These are phyloP conservation scores for Cyprinodon diabolis DNA, from an alignment of 2,797 vertebrate species.

Conservation along the genomic window DNA sequence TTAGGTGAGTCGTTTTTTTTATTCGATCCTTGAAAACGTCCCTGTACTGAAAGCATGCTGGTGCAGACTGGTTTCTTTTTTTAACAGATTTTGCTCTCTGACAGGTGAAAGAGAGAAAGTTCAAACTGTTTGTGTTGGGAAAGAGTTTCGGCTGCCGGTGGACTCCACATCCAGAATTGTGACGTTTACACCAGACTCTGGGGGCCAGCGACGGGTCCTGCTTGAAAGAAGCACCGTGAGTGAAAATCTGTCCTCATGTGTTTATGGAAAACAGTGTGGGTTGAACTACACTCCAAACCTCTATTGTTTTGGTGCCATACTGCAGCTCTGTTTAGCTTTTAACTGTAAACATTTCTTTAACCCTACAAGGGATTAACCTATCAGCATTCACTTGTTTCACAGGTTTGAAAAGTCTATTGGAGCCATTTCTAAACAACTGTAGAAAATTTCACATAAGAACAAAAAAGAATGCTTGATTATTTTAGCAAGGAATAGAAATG, in stretches of 20 bases:
- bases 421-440: not conserved
- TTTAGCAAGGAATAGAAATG: too few species aligned
- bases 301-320: not conserved
- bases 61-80: not conserved
- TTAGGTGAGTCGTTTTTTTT: constrained; percentile 49
- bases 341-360: not conserved
- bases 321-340: not conserved
- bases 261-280: not conserved
- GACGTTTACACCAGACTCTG: constrained; percentile 62
- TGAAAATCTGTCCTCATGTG: not conserved
- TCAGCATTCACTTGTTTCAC: too few species aligned
- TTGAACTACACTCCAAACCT: not conserved
- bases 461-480: too few species aligned
- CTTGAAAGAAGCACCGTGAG: constrained; percentile 71
- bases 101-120: constrained; percentile 70
- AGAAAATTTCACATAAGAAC: too few species aligned
- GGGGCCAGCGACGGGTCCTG: constrained; percentile 58
- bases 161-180: constrained; percentile 71
- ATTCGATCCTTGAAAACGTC: not conserved
- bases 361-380: too few species aligned
- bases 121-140: constrained; percentile 68
- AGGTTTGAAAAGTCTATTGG: too few species aligned
- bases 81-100: not conserved
- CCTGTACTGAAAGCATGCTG: not conserved
- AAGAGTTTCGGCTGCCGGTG: constrained; percentile 73